Conservation (phyloP, 2,113 vertebrate genomes). For the Cygnus atratus region DNA sequence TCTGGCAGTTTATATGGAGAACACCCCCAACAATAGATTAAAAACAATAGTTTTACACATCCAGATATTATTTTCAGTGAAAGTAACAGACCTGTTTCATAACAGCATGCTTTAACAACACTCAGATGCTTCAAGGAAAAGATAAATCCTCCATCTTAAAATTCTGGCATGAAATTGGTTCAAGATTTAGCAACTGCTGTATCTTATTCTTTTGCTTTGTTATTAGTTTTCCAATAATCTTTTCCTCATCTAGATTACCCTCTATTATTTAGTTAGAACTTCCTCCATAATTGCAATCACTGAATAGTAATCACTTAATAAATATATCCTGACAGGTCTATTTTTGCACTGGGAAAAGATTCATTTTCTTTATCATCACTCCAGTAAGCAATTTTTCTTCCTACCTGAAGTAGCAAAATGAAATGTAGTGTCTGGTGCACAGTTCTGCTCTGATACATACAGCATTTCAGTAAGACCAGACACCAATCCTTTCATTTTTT, state of each 20-base stretch:
- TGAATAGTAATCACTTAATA: conserved; percentile 78
- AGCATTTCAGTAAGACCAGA: neutral
- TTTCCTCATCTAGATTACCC: conserved; percentile 45
- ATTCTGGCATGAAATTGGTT: conserved; percentile 4
- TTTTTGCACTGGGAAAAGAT: conserved; percentile 76
- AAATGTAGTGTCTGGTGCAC: neutral
- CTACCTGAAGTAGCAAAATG: conserved; percentile 60
- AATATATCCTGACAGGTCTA: conserved; percentile 72
- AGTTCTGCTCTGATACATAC: neutral
- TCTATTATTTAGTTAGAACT: conserved; percentile 73
- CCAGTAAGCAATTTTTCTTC: conserved; percentile 63
- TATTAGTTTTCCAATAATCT: conserved; percentile 58
- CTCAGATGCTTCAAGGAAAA: neutral
- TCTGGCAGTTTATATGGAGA: neutral
- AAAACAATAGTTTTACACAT: conserved; percentile 1
- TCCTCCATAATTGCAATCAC: conserved; percentile 75
- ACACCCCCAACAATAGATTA: neutral
- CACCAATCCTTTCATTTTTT: neutral
- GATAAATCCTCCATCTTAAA: neutral
- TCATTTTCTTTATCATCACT: conserved; percentile 76
- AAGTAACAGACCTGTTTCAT: neutral
- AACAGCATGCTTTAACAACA: conserved; percentile 1
- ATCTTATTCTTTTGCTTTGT: conserved; percentile 36
- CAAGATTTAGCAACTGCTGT: conserved; percentile 19
- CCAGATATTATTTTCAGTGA: neutral